These are phyloP conservation scores for Drosophila robusta DNA, from an alignment of 2,888 invertebrate species.

Conservation along the genomic window DNA sequence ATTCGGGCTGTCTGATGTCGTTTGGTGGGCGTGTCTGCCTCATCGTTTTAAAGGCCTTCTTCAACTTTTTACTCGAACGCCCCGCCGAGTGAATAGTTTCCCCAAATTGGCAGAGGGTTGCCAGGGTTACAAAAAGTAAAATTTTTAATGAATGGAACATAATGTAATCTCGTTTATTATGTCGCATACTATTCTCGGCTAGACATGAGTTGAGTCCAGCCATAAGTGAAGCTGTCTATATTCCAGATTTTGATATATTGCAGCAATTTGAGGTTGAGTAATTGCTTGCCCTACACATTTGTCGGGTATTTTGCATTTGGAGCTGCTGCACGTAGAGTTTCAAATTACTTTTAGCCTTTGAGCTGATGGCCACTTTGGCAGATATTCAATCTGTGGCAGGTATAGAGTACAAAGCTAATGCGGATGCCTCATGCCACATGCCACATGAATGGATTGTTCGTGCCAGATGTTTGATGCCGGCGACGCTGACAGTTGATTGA, in stretches of 20 bases:
- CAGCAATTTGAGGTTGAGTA: conserved; percentile 21
- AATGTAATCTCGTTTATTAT: too few relatives aligned
- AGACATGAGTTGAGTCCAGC: too few relatives aligned
- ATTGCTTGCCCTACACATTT: conserved; percentile 27
- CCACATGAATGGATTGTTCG: not conserved
- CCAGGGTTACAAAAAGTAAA: conserved; percentile 6
- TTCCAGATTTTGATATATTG: conserved; percentile 7
- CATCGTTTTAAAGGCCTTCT: conserved; percentile 14
- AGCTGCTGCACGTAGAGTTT: conserved; percentile 25
- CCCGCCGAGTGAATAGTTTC: conserved; percentile 43
- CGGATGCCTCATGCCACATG: conserved; percentile 8
- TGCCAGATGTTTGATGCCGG: conserved; percentile 21
- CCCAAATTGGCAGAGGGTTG: conserved; percentile 4
- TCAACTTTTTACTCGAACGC: conserved; percentile 49
- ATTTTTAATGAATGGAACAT: not conserved
- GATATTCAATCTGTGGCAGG: conserved; percentile 67
- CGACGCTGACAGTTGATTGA: conserved; percentile 80
- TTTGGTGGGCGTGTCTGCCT: conserved; percentile 29
- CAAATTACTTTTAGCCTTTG: conserved; percentile 47
- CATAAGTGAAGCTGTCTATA: not conserved
- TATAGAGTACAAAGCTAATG: conserved; percentile 22
- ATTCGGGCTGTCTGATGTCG: conserved; percentile 48
- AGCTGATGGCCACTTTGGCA: conserved; percentile 42
- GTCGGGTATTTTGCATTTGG: conserved; percentile 34
- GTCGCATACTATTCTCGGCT: too few relatives aligned